Evolutionary conservation across 2,113 vertebrate genomes (phyloP), one percentile per base, ranked within the genome.

Genomic region (Geococcyx californianus): DNA sequence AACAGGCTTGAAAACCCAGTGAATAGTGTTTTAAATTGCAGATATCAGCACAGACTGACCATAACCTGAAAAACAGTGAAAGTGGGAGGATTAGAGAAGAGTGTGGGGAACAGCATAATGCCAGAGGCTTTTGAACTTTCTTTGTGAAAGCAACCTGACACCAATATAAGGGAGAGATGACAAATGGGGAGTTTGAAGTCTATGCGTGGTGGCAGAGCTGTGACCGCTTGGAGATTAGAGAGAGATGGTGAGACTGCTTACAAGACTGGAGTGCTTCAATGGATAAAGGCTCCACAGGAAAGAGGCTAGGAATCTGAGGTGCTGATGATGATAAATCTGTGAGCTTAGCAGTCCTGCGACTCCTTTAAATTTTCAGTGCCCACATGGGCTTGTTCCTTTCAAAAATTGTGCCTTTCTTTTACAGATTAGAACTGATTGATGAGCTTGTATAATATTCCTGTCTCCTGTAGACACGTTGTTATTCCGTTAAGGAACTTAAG

Each of bases 181-280:
- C 31, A 72, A 63, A 58, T 20, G 40, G 11, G 64, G 52, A 44
- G n/a, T 51, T 40, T 40, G 62, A 59, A 73, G 59, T 62, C 33
- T 23, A 3, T 10, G 24, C 51, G 40, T 1, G 1, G 16, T 0
- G 1, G 54, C 45, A 67, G 58, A 60, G 24, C n/a, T 63, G 13
- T 62, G 60, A 24, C 36, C 29, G 73, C 42, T 33, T 73, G 13
- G 33, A 16, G 17, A 12, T 83, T 63, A 28, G 15, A 56, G 26
- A 52, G 49, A 33, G 26, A 8, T 42, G 16, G 36, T 79, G 49
- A 31, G 40, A 74, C 62, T 0, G 1, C 29, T 87, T 11, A 20
- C 70, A 16, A 26, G 33, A 54, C 26, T 63, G 29, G 16, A 58
- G 15, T 40, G 49, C 51, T 58, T 49, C 67, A 28, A 5, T 63